These are phyloP conservation scores for Hystrix brachyura DNA, from an alignment of 2,113 vertebrate species.

Conservation along the genomic window DNA sequence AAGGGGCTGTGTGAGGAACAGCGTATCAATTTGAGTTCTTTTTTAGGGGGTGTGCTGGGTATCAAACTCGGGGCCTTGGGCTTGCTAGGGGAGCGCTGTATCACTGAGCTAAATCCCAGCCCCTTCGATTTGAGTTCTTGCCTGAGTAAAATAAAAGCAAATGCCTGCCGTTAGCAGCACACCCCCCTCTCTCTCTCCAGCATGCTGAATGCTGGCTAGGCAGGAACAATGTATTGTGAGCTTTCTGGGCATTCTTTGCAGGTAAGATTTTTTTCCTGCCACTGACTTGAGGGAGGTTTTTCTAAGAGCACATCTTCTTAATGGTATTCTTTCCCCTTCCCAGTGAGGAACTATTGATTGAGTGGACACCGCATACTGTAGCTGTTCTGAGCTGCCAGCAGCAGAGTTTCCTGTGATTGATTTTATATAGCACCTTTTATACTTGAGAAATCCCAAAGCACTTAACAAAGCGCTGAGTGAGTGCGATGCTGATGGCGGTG, in stretches of 20 bases:
- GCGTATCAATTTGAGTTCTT: not conserved
- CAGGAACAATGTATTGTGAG: not conserved
- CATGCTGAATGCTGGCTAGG: not conserved
- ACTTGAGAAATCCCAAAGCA: conserved; percentile 81
- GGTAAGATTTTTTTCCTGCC: not conserved
- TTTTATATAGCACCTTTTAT: conserved; percentile 81
- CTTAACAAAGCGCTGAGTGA: conserved; percentile 72
- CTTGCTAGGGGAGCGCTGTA: too few species aligned
- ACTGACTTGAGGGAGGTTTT: conserved; percentile 71
- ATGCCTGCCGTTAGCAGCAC: not conserved
- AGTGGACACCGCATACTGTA: conserved; percentile 63
- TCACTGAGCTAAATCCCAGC: too few species aligned
- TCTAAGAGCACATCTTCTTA: conserved; percentile 75
- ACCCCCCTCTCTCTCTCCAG: not conserved
- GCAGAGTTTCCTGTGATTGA: conserved; percentile 78
- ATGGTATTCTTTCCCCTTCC: conserved; percentile 74
- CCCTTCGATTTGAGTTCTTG: not conserved
- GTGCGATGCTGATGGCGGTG: conserved; percentile 43
- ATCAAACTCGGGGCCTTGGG: too few species aligned
- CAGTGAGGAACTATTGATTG: conserved; percentile 80
- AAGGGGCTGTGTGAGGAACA: not conserved
- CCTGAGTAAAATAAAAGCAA: not conserved
- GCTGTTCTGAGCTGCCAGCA: conserved; percentile 75
- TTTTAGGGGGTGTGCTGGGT: too few species aligned
- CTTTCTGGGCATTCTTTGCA: conserved; percentile 4